Evolutionary conservation across 2,888 invertebrate genomes (phyloP).

Genomic region (Tetranychus piercei): DNA sequence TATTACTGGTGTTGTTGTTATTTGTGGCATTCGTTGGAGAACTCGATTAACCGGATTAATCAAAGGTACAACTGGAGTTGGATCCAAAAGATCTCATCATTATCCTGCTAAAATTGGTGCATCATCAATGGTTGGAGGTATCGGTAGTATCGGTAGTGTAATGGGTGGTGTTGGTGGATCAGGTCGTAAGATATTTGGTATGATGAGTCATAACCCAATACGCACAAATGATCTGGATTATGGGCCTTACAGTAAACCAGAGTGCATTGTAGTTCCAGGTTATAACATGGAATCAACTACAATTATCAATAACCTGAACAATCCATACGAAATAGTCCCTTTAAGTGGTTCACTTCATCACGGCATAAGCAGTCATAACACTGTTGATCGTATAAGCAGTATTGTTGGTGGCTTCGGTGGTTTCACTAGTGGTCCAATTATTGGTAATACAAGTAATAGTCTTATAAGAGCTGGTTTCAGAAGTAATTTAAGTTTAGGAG

Average conservation of each 20-base stretch:
- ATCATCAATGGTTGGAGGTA: not conserved
- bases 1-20: not conserved
- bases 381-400: no score
- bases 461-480: no score
- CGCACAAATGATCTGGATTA: conserved; percentile 8
- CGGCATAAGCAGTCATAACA: no score
- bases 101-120: not conserved
- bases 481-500: no score
- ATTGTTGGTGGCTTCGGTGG: no score
- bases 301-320: conserved; percentile 7
- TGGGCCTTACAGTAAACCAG: conserved; percentile 9
- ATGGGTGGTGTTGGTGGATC: not conserved
- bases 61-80: not conserved
- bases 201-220: not conserved
- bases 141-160: not conserved
- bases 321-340: conserved; percentile 7
- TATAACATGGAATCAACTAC: not conserved
- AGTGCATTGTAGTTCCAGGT: conserved; percentile 1
- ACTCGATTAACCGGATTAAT: conserved; percentile 9
- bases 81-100: not conserved
- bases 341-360: not conserved
- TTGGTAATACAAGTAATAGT: no score
- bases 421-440: no score
- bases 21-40: conserved; percentile 7
- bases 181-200: conserved; percentile 6